Conservation (phyloP, 2,797 vertebrate genomes). For the Hypotaenidia okinawae region DNA sequence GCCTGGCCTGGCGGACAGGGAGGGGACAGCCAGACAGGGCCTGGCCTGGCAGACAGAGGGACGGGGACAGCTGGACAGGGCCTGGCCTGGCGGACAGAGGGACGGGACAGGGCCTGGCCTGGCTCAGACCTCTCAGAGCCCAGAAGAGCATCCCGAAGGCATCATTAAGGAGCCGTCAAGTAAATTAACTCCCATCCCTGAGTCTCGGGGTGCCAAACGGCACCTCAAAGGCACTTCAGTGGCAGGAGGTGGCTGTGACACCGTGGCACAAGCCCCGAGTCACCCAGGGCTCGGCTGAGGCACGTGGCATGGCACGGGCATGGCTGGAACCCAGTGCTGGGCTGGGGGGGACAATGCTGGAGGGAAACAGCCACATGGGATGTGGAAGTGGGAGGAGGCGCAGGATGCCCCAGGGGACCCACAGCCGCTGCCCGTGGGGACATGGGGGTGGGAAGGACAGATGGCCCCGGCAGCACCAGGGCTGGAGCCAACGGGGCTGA, state of each 20-base stretch:
- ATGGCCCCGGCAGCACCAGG: background rate
- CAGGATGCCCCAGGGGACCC: background rate
- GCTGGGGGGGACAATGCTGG: background rate
- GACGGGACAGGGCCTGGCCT: background rate
- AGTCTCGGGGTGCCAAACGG: background rate
- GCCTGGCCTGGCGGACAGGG: background rate
- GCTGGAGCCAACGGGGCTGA: background rate
- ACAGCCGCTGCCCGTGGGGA: background rate
- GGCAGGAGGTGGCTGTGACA: rapidly evolving
- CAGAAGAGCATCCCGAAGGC: background rate
- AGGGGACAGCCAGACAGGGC: background rate
- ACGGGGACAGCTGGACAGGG: background rate
- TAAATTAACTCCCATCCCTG: background rate
- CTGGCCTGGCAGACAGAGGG: background rate
- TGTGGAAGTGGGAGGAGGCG: rapidly evolving
- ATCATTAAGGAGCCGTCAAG: rapidly evolving
- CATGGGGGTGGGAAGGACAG: background rate
- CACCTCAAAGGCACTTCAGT: background rate
- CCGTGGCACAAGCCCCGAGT: rapidly evolving
- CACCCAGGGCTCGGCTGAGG: background rate
- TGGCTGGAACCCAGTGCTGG: background rate
- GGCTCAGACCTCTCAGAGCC: rapidly evolving
- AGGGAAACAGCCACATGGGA: rapidly evolving
- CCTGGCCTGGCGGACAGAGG: background rate
- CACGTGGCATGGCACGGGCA: background rate